Evolutionary conservation across 2,113 vertebrate genomes (phyloP), one percentile per base, ranked within the genome.

Genomic region (Psilopogon haemacephalus): DNA sequence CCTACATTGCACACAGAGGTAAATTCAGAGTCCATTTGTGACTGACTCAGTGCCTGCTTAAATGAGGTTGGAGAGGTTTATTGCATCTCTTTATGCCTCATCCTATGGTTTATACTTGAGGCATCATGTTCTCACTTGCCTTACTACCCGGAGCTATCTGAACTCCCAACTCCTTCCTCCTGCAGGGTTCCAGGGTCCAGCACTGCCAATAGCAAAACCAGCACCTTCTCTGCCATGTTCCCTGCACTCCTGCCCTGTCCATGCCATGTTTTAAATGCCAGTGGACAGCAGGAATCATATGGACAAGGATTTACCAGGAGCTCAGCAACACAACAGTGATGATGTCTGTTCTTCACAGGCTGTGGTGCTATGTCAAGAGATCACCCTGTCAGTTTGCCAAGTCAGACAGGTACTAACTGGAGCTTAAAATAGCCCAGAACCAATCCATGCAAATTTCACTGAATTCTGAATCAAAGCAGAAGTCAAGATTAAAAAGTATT

Each of bases 311-410:
- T 65, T 58, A 12, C 16, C 8, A 15, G 37, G 17, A 37, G 11
- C 40, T 82, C 74, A 71, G 27, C 12, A 64, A 6, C 28, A 13
- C 2, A 4, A 42, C 30, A 38, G 33, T 71, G 23, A 11, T 85
- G 7, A 35, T 9, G 12, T 69, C 84, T 89, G 55, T 50, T 75
- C 35, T 5, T 2, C 46, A 40, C 8, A 38, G 33, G 15, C 6
- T 68, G 62, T 88, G 33, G 28, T 46, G 5, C 12, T 69, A 33
- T 35, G 26, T 74, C 26, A 48, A 38, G 27, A 75, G 15, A 78
- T n/a, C 0, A 0, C 15, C 24, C 78, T 76, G 33, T 10, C 44
- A 48, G 4, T 71, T 89, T 0, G 0, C 26, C 16, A 54, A 76
- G 38, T 15, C 37, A 35, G 55, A 24, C 17, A 58, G 33, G 44